These are phyloP conservation scores for Plodia interpunctella DNA, from an alignment of 1,140 invertebrate genomes.

Conservation along the genomic window DNA sequence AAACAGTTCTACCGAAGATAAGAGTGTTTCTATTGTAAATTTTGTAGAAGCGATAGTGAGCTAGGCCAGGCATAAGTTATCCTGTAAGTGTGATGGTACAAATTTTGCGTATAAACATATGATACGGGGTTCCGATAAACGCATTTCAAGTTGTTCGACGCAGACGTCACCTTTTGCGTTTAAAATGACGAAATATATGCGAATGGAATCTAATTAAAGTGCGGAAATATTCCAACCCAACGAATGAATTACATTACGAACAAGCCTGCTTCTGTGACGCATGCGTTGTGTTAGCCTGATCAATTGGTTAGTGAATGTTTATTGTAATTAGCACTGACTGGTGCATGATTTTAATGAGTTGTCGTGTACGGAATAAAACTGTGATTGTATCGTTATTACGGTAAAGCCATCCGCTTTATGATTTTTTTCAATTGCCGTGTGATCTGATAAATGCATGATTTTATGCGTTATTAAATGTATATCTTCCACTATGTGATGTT, in stretches of 20 bases:
- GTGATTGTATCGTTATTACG: not conserved
- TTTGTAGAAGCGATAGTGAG: too few relatives aligned
- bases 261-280: conserved; percentile 22
- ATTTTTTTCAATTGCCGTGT: not conserved
- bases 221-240: not conserved
- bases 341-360: conserved; percentile 11
- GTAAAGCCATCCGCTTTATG: not conserved
- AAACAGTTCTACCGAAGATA: too few relatives aligned
- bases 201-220: too few relatives aligned
- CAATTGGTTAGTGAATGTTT: conserved; percentile 26
- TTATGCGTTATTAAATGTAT: not conserved
- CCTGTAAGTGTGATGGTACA: too few relatives aligned
- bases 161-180: too few relatives aligned
- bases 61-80: too few relatives aligned
- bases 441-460: not conserved
- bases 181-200: too few relatives aligned
- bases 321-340: conserved; percentile 18
- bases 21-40: too few relatives aligned
- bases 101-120: too few relatives aligned
- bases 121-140: too few relatives aligned
- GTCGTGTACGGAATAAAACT: conserved; percentile 1
- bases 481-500: not conserved
- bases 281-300: conserved; percentile 22
- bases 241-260: conserved; percentile 7
- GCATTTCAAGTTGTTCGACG: too few relatives aligned